These are phyloP conservation scores for Rhopalosiphum nymphaeae DNA, from an alignment of 2,888 invertebrate genomes.

Conservation along the genomic window DNA sequence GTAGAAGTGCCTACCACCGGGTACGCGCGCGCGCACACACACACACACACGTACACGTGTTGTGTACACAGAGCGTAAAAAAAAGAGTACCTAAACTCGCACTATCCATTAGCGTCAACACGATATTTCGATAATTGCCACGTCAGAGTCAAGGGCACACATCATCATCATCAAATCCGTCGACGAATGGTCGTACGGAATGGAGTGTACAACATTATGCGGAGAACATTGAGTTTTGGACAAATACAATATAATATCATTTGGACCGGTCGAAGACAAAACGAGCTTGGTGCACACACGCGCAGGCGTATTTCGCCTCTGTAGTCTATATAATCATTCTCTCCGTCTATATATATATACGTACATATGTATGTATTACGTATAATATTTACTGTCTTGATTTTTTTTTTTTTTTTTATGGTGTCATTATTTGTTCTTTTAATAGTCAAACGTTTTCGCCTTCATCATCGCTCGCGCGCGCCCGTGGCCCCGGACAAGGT, in stretches of 20 bases:
- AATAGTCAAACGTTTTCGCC: conserved; percentile 60
- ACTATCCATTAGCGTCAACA: conserved; percentile 59
- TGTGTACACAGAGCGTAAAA: conserved; percentile 21
- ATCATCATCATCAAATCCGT: conserved; percentile 36
- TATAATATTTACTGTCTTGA: conserved; percentile 41
- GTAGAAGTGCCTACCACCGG: background rate
- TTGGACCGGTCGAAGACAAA: conserved; percentile 17
- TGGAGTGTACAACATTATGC: conserved; percentile 19
- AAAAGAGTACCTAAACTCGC: conserved; percentile 38
- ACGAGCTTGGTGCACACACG: background rate
- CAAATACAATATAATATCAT: conserved; percentile 54
- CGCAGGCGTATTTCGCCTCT: background rate
- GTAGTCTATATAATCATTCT: background rate
- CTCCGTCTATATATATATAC: background rate
- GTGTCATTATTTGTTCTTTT: conserved; percentile 56
- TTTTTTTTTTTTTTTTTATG: conserved; percentile 35
- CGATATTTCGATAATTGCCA: conserved; percentile 64
- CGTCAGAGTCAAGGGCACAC: conserved; percentile 62
- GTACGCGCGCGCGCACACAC: too few species aligned
- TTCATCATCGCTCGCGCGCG: conserved; percentile 36
- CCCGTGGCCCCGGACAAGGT: conserved; percentile 51
- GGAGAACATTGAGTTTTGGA: conserved; percentile 35
- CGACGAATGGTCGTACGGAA: conserved; percentile 8
- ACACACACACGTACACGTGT: background rate
- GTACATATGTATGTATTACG: background rate